phyloP scores from a whole-genome alignment of 2,888 invertebrate genomes.

The Dryobota labecula region DNA sequence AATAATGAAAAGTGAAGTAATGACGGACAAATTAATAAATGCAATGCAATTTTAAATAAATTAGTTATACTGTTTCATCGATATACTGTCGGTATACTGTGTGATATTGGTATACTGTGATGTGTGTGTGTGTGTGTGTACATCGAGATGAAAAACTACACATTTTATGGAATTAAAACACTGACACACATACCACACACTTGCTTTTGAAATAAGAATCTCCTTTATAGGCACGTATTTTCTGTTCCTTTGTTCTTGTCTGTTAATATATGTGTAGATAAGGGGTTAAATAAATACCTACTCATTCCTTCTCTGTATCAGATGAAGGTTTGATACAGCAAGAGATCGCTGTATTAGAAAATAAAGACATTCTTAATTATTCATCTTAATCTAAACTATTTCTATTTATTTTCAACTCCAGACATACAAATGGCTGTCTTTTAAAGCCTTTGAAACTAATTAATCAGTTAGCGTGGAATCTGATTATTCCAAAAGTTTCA shows the following conservation, averaged over 20 bases:
- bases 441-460: conserved; percentile 33
- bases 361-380: neutral
- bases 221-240: no score
- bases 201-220: no score
- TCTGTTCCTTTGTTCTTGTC: no score
- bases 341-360: no score
- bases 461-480: conserved; percentile 48
- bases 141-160: neutral
- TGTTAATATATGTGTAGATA: no score
- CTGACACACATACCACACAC: neutral
- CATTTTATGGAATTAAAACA: neutral
- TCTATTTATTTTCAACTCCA: conserved; percentile 13
- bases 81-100: no score
- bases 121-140: no score
- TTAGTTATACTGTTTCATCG: no score
- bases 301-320: neutral
- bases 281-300: neutral
- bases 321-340: neutral
- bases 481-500: conserved; percentile 51
- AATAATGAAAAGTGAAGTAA: no score
- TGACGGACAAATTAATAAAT: no score
- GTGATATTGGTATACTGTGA: no score
- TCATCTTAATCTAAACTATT: neutral
- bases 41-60: no score
- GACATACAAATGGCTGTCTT: conserved; percentile 22